A percentile compares a stretch with the other conserved stretches of the same genome.
phyloP scores from a whole-genome alignment of 1,140 invertebrate species.

The Drosophila punjabiensis region DNA sequence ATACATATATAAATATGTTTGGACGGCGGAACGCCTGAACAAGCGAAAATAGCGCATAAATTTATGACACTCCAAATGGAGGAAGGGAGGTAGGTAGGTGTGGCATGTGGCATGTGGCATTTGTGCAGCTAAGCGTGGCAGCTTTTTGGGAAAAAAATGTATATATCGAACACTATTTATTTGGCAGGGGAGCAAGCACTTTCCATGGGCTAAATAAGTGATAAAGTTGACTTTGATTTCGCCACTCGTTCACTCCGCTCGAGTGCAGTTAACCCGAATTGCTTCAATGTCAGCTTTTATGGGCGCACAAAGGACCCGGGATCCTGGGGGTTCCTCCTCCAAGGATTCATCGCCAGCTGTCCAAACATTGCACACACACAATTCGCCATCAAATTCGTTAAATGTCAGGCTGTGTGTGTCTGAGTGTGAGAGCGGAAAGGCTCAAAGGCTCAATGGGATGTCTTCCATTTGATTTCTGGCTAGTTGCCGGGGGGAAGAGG shows the following conservation, averaged over 20 bases:
- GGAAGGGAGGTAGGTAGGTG: slow-evolving; percentile 4
- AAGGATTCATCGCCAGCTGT: slow-evolving; percentile 49
- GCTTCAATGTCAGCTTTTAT: slow-evolving; percentile 75
- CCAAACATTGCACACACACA: slow-evolving; percentile 53
- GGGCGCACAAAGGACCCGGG: slow-evolving; percentile 37
- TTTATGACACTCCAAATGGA: slow-evolving; percentile 58
- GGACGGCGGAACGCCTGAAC: slow-evolving; percentile 45
- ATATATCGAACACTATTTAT: slow-evolving; percentile 77
- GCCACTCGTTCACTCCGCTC: slow-evolving; percentile 46
- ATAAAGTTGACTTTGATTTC: slow-evolving; percentile 78
- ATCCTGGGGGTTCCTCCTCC: slow-evolving; percentile 24
- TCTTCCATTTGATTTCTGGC: slow-evolving; percentile 50
- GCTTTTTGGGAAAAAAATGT: slow-evolving; percentile 30
- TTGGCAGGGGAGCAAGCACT: slow-evolving; percentile 35
- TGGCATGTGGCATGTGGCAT: slow-evolving; percentile 64
- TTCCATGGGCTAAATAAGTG: slow-evolving; percentile 69
- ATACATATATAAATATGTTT: slow-evolving; percentile 33
- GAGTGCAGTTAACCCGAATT: slow-evolving; percentile 61
- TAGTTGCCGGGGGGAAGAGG: slow-evolving; percentile 26
- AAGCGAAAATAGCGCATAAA: slow-evolving; percentile 70
- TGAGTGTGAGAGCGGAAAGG: slow-evolving; percentile 7
- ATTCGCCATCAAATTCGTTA: slow-evolving; percentile 30
- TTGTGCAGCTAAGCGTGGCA: slow-evolving; percentile 75
- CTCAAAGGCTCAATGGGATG: slow-evolving; percentile 57
- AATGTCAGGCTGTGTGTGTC: slow-evolving; percentile 4